phyloP scores from a whole-genome alignment of 2,797 vertebrate genomes.

The Rousettus madagascariensis region DNA sequence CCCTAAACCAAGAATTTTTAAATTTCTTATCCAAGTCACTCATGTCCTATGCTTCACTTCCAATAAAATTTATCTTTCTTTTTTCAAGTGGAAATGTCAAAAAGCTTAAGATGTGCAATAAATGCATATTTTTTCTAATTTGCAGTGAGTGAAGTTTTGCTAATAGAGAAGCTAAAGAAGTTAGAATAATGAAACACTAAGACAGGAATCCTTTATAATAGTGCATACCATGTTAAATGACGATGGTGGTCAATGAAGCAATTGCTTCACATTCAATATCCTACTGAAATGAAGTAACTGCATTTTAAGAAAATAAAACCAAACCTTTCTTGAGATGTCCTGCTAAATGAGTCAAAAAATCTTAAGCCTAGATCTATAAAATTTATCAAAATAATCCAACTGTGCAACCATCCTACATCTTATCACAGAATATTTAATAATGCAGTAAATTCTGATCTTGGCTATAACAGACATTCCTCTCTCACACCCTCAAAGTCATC shows the following conservation, averaged over 20 bases:
- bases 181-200: slow-evolving; percentile 51
- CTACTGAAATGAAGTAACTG: slow-evolving; percentile 53
- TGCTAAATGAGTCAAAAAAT: slow-evolving; percentile 75
- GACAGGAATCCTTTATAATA: slow-evolving; percentile 36
- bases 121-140: background rate
- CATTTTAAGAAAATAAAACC: slow-evolving; percentile 61
- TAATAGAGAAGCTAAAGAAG: slow-evolving; percentile 51
- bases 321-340: slow-evolving; percentile 62
- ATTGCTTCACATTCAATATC: slow-evolving; percentile 39
- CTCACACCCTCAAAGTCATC: background rate
- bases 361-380: slow-evolving; percentile 57
- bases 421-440: slow-evolving; percentile 37
- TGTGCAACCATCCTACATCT: slow-evolving; percentile 37
- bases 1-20: slow-evolving; percentile 2
- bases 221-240: slow-evolving; percentile 47
- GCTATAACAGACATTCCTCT: background rate
- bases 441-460: background rate
- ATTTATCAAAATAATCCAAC: slow-evolving; percentile 70
- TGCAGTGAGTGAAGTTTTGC: slow-evolving; percentile 47
- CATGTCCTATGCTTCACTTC: slow-evolving; percentile 36
- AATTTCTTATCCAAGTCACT: slow-evolving; percentile 53
- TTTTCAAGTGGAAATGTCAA: slow-evolving; percentile 37
- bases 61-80: slow-evolving; percentile 55
- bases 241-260: slow-evolving; percentile 62
- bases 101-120: slow-evolving; percentile 53